Percentiles rank a stretch among this genome's conserved stretches.
These are phyloP conservation scores for Nomada fucata DNA, from an alignment of 2,888 invertebrate genomes.

Conservation along the genomic window DNA sequence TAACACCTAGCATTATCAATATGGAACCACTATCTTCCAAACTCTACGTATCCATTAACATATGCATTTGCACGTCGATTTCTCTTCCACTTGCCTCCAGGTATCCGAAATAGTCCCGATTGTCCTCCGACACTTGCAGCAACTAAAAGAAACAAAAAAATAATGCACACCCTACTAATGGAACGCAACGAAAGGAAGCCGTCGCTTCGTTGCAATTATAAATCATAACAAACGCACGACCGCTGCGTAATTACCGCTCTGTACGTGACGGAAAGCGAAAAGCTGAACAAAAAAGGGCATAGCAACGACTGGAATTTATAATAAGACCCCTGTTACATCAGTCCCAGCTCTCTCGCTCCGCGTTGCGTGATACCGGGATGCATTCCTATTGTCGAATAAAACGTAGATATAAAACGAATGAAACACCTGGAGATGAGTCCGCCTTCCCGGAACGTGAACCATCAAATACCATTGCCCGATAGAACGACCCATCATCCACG, in stretches of 20 bases:
- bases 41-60: too few relatives aligned
- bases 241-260: not conserved
- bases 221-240: not conserved
- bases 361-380: constrained; percentile 32
- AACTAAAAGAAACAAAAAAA: too few relatives aligned
- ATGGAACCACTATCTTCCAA: too few relatives aligned
- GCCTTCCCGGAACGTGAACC: not conserved
- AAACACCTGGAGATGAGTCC: constrained; percentile 27
- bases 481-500: constrained; percentile 26
- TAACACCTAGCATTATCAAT: too few relatives aligned
- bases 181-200: too few relatives aligned
- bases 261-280: constrained; percentile 44
- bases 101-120: not conserved
- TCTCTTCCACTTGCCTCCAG: too few relatives aligned
- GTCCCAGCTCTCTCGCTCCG: not conserved
- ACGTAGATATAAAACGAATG: constrained; percentile 10
- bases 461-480: constrained; percentile 51
- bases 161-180: too few relatives aligned
- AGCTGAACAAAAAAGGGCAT: constrained; percentile 44
- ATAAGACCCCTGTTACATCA: constrained; percentile 48
- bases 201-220: not conserved
- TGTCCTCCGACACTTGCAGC: not conserved
- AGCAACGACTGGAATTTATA: constrained; percentile 40
- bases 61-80: too few relatives aligned
- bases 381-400: constrained; percentile 28